Conservation (phyloP, 1,140 invertebrate species). For the Vollenhovia emeryi region DNA sequence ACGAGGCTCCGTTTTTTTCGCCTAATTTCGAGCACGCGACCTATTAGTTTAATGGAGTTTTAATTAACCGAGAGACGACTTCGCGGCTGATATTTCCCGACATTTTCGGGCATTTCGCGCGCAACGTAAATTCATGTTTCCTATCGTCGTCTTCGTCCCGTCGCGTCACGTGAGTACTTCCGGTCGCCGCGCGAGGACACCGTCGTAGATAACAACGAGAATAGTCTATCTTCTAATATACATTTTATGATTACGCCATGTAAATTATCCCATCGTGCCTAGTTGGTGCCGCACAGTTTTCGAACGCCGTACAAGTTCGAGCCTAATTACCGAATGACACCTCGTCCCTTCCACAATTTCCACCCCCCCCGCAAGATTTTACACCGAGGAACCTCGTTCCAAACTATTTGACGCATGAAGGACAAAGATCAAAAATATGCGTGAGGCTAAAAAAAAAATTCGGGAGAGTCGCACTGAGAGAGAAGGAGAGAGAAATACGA, state of each 20-base stretch:
- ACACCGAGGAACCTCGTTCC: not conserved
- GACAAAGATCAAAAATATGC: not conserved
- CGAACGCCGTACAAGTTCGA: not conserved
- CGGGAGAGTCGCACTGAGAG: not conserved
- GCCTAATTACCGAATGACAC: not conserved
- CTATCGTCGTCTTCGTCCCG: constrained; percentile 41
- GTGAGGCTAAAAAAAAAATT: not conserved
- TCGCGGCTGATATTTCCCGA: not conserved
- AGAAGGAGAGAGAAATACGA: not conserved
- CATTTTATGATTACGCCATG: constrained; percentile 43
- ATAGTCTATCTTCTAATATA: constrained; percentile 57
- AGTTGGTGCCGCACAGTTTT: not conserved
- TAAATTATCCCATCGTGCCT: constrained; percentile 53
- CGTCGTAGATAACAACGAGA: constrained; percentile 66
- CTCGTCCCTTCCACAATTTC: not conserved
- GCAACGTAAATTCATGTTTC: constrained; percentile 25
- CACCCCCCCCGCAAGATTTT: no score
- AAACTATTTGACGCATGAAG: not conserved
- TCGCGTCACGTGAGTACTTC: constrained; percentile 60
- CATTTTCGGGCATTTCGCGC: constrained; percentile 8
- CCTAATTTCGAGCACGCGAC: not conserved
- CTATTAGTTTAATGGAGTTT: not conserved
- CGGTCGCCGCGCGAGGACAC: constrained; percentile 50
- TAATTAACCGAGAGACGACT: not conserved
- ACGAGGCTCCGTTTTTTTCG: not conserved